Evolutionary conservation across 2,113 vertebrate species (phyloP).

Genomic region (Oxyura jamaicensis): DNA sequence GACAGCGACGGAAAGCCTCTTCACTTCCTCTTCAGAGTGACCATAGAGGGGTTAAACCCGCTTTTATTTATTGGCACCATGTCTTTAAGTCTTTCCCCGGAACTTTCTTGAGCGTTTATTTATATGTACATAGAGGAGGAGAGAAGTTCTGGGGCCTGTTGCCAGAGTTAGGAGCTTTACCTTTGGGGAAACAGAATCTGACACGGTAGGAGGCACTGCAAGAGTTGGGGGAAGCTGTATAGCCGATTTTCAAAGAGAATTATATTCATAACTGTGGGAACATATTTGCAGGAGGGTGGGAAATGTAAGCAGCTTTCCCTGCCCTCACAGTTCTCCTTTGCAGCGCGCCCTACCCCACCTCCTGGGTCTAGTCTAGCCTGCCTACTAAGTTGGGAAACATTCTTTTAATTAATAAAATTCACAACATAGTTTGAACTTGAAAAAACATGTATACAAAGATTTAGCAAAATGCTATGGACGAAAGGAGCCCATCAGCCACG

Average conservation of each 20-base stretch:
- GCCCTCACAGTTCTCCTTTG: background rate
- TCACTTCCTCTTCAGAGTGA: background rate
- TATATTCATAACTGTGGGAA: slow-evolving; percentile 26
- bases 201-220: background rate
- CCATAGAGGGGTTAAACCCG: background rate
- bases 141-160: background rate
- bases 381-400: slow-evolving; percentile 49
- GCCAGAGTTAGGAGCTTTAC: background rate
- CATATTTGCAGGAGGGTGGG: slow-evolving; percentile 1
- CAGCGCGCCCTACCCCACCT: slow-evolving; percentile 40
- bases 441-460: background rate
- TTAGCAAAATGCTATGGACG: background rate
- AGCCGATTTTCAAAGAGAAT: background rate
- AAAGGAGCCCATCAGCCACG: background rate
- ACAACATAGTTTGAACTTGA: slow-evolving; percentile 28
- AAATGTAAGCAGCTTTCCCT: slow-evolving; percentile 14
- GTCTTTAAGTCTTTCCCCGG: rapidly evolving
- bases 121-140: background rate
- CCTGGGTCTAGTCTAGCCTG: slow-evolving; percentile 35
- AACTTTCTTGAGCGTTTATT: background rate
- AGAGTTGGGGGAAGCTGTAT: rapidly evolving
- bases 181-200: background rate
- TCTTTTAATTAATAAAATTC: slow-evolving; percentile 61
- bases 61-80: background rate
- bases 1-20: background rate